Evolutionary conservation across 2,797 vertebrate species (phyloP).

Genomic region (Melanogrammus aeglefinus): DNA sequence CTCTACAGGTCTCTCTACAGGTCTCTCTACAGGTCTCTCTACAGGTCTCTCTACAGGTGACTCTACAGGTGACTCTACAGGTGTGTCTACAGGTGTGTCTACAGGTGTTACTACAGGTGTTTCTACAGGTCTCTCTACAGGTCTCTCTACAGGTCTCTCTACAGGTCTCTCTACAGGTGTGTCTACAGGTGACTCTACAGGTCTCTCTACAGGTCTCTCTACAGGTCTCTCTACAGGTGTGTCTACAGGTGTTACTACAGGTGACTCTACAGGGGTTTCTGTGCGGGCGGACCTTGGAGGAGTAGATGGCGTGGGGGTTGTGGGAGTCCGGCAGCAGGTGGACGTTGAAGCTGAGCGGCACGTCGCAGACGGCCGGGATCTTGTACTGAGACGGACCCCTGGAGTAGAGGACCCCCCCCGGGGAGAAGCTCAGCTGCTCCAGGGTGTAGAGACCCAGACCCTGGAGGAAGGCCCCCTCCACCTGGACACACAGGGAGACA

Average conservation of each 20-base stretch:
- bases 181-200: background rate
- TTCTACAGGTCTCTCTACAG: background rate
- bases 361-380: constrained; percentile 80
- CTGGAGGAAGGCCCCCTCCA: constrained; percentile 84
- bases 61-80: background rate
- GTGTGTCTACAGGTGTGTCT: no score
- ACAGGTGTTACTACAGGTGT: background rate
- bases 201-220: background rate
- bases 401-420: constrained; percentile 78
- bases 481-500: constrained; percentile 49
- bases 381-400: constrained; percentile 81
- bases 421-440: constrained; percentile 85
- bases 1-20: background rate
- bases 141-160: background rate
- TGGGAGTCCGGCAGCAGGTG: constrained; percentile 71
- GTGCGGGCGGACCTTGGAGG: constrained; percentile 77
- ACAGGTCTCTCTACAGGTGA: background rate
- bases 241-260: background rate
- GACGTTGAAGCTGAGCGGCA: constrained; percentile 76
- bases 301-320: constrained; percentile 84
- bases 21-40: background rate
- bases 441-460: constrained; percentile 81
- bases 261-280: background rate
- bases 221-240: no score
- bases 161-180: background rate